Conservation (phyloP, 1,140 invertebrate genomes). For the Drosophila teissieri region DNA sequence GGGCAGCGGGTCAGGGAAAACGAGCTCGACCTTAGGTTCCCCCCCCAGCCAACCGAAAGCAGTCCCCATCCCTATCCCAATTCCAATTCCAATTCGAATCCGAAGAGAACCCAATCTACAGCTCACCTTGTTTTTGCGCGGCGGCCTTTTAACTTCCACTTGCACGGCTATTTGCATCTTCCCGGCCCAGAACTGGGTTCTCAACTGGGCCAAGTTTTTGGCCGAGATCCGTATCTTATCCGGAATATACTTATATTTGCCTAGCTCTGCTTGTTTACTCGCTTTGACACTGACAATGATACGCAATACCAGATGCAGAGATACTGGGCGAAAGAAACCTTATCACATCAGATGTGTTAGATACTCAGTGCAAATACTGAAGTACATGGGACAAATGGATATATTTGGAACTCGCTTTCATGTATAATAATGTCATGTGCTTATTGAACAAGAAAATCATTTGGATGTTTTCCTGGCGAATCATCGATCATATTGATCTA, state of each 20-base stretch:
- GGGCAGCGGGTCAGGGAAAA: conserved; percentile 11
- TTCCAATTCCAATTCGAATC: not conserved
- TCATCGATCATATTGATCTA: no score
- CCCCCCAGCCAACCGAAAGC: no score
- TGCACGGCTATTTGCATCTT: conserved; percentile 6
- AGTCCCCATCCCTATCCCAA: no score
- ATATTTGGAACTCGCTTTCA: not conserved
- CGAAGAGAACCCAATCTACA: not conserved
- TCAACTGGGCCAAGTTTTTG: not conserved
- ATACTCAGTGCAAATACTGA: not conserved
- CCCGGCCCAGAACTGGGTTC: not conserved
- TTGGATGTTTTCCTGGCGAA: no score
- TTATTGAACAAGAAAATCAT: no score
- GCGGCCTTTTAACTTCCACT: conserved; percentile 6
- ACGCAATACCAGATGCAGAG: not conserved
- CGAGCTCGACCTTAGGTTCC: not conserved
- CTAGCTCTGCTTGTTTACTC: conserved; percentile 26
- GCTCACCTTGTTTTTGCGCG: conserved; percentile 30
- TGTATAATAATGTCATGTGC: no score
- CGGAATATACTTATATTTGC: conserved; percentile 8
- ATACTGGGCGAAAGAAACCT: not conserved
- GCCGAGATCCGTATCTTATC: conserved; percentile 10
- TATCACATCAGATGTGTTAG: not conserved
- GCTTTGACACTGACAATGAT: conserved; percentile 39
- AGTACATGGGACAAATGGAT: not conserved